Evolutionary conservation across 2,797 vertebrate genomes (phyloP).

Genomic region (Adelosebastes latens): DNA sequence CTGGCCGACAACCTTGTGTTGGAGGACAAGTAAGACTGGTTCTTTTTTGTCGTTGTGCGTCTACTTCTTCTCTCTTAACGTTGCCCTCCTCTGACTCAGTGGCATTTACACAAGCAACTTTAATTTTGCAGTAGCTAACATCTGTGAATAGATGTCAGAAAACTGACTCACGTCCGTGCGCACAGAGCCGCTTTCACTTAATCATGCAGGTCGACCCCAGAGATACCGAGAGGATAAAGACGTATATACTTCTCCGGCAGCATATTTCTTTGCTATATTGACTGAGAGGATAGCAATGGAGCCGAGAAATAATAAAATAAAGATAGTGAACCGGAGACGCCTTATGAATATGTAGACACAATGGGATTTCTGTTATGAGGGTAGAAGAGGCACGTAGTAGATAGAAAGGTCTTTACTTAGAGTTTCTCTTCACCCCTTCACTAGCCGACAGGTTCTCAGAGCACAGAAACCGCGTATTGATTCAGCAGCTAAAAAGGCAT

Average conservation of each 20-base stretch:
- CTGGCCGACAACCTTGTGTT: constrained; percentile 34
- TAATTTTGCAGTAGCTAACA: constrained; percentile 74
- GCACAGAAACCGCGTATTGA: constrained; percentile 63
- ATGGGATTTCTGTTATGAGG: background rate
- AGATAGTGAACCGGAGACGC: background rate
- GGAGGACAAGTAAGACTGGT: constrained; percentile 3
- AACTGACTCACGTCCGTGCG: constrained; percentile 2
- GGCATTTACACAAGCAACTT: constrained; percentile 78
- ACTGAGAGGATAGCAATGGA: background rate
- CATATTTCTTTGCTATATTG: constrained; percentile 3
- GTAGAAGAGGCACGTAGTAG: background rate
- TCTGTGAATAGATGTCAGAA: constrained; percentile 58
- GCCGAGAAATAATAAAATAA: background rate
- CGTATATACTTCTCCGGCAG: background rate
- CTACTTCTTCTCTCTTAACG: constrained; percentile 15
- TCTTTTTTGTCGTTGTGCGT: constrained; percentile 5
- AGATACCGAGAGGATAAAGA: constrained; percentile 9
- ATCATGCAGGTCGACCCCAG: constrained; percentile 22
- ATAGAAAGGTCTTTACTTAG: constrained; percentile 33
- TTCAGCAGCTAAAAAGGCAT: constrained; percentile 71
- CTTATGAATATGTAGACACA: constrained; percentile 20
- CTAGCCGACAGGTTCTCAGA: constrained; percentile 47
- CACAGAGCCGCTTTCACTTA: constrained; percentile 22
- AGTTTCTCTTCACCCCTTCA: constrained; percentile 23
- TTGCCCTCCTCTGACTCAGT: constrained; percentile 56